phyloP scores from a whole-genome alignment of 2,113 vertebrate species.

The Albula glossodonta region DNA sequence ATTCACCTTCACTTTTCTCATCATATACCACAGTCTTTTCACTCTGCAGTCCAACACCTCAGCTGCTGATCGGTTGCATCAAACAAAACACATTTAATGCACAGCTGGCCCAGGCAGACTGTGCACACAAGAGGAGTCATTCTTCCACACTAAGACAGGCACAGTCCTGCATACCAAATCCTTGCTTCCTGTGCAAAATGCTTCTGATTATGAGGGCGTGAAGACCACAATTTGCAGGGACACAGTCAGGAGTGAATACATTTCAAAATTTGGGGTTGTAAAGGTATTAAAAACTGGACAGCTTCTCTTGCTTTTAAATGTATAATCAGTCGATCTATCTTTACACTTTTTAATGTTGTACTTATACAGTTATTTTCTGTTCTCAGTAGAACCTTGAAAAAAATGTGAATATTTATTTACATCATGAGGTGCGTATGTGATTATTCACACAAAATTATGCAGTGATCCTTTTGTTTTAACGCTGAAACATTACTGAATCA shows the following conservation, averaged over 20 bases:
- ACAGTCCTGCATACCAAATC: neutral
- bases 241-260: neutral
- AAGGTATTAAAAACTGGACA: neutral
- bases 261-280: neutral
- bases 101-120: neutral
- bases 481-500: neutral
- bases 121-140: neutral
- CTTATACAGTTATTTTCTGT: neutral
- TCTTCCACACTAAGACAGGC: neutral
- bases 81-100: neutral
- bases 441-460: neutral
- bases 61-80: neutral
- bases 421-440: too few species aligned
- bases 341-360: neutral
- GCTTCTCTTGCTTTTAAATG: neutral
- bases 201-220: neutral
- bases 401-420: too few species aligned
- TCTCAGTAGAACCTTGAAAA: too few species aligned
- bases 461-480: neutral
- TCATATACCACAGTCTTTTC: neutral
- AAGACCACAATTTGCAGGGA: neutral
- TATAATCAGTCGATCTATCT: neutral
- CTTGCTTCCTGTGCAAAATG: neutral
- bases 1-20: too few species aligned
- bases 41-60: neutral